These are phyloP conservation scores for Salarias fasciatus DNA, from an alignment of 2,797 vertebrate genomes.

Conservation along the genomic window DNA sequence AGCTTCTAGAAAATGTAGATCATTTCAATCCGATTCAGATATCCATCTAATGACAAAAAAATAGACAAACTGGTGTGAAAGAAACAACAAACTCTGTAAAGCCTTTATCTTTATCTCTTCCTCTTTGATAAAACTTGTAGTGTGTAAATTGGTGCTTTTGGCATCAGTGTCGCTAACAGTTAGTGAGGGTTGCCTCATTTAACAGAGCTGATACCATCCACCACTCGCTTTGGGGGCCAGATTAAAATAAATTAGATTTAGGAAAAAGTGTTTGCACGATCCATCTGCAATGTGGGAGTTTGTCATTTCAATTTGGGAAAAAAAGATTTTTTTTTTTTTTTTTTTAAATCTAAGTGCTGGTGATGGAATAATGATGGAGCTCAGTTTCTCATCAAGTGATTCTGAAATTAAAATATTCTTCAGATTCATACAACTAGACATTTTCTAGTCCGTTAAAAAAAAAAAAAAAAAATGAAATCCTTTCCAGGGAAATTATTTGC, in stretches of 20 bases:
- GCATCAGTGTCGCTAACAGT: background rate
- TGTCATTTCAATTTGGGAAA: conserved; percentile 3
- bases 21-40: background rate
- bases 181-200: background rate
- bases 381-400: conserved; percentile 21
- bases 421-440: background rate
- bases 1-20: background rate
- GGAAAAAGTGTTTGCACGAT: conserved; percentile 1
- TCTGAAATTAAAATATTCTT: conserved; percentile 23
- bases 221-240: background rate
- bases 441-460: conserved; percentile 24
- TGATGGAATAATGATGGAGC: conserved; percentile 21
- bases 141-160: background rate
- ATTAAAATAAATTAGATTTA: conserved; percentile 21
- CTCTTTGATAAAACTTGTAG: background rate
- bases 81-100: no score
- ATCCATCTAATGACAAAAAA: background rate
- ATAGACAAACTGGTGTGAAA: background rate
- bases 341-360: background rate
- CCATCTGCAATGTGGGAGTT: background rate
- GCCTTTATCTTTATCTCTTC: background rate
- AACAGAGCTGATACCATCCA: background rate
- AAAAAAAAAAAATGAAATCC: background rate
- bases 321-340: no score
- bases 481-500: no score